Evolutionary conservation across 1,140 invertebrate species (phyloP), one percentile per base, ranked within the genome.

Genomic region (Carcinoscorpius rotundicauda): DNA sequence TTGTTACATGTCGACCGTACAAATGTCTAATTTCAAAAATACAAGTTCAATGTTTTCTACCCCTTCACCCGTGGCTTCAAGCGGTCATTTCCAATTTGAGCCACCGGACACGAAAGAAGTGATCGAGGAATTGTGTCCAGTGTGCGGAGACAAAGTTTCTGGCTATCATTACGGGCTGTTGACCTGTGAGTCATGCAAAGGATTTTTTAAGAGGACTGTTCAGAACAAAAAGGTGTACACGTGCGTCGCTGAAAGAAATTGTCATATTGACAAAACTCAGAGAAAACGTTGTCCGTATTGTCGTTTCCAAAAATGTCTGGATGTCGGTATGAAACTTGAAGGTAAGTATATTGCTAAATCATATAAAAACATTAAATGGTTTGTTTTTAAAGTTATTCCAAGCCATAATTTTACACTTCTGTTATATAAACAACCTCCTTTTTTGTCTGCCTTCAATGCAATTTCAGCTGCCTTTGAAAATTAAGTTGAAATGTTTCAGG

Each of bases 181-280:
- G 65, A 99, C 97, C 58, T 99, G 97, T 81, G 97, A 99, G 78
- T 97, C 93, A 67, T 99, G 97, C 81, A 99, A 99, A 78, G 97
- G 97, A 61, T 99, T 99, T 82, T 99, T 99, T 83, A 99, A 99
- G 80, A 84, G 97, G 73, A 99, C 97, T 75, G 97, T 99, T 68
- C 97, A 99, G 79, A 99, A 99, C 80, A 98, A 98, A 81, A 99
- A 99, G 81, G 91, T 97, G 64, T 94, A 96, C 81, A 93, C 93
- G 63, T 97, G 94, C 77, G 93, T 97, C 52, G 95, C 97, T 60
- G 96, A 98, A 76, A 82, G 94, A 68, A 88, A 85, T 75, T 98
- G 96, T 83, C 92, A 96, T 79, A 98, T 98, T 73, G 94, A 98
- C 79, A 98, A 98, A 79, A 95, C 91, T 56, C 94, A 97, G 78